Evolutionary conservation across 2,113 vertebrate genomes (phyloP), one percentile per base, ranked within the genome.

Genomic region (Eretmochelys imbricata): DNA sequence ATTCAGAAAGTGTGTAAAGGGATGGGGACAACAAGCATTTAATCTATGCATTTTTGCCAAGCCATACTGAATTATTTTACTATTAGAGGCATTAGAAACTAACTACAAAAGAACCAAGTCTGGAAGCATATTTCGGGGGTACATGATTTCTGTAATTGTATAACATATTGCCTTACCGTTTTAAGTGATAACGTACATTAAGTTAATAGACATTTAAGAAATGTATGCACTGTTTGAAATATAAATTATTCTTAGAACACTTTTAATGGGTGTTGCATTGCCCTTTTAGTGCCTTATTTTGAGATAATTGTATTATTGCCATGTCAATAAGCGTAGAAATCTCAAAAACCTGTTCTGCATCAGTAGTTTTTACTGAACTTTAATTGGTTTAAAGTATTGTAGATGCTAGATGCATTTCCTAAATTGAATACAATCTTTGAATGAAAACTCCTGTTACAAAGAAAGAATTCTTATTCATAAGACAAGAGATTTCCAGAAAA

Each of bases 211-310:
- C 98, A 97, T 98, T 97, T 98, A 98, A 98, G 94, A 98, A 99
- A 98, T 99, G 98, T 99, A 99, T 99, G 99, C 99, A 99, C 99
- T 99, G 99, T 99, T 99, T 99, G 98, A 99, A 99, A 99, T 99
- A 99, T 99, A 99, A 99, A 99, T 99, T 99, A 99, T 99, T 99
- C 98, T 98, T 99, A 99, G 98, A 99, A 99, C 98, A 99, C 99
- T 99, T 98, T 98, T 98, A 99, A 98, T 98, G 98, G 98, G 98
- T 99, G 98, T 99, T 99, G 98, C 98, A 95, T 99, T 98, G 98
- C 98, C 98, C 98, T 99, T 98, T 99, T 99, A 99, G 99, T 99
- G 99, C 99, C 99, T 99, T 99, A 99, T 99, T 97, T 98, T 99
- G 98, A 98, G 97, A 98, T 98, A 98, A 99, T 98, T 98, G 98